Base-by-base conservation (phyloP, 2,113 vertebrate genomes). In the Menidia beryllina region DNA sequence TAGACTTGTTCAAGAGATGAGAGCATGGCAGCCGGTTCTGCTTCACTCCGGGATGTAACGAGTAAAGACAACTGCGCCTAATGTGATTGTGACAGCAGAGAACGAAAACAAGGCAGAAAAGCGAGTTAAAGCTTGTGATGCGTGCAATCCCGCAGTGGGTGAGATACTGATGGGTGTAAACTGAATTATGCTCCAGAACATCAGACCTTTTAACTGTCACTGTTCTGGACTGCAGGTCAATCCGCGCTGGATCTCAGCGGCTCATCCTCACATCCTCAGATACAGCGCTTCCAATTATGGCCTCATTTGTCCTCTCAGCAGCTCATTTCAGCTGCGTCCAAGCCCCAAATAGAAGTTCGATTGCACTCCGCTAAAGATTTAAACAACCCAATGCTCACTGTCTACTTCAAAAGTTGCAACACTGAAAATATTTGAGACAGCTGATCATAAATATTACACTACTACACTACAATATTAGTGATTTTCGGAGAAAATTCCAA, bases 291-390 rank as follows among this genome's bases (percentile, higher is more conserved):
- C 30, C 30, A 34, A 14, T 48, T 43, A 17, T 4, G 5, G 15
- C 5, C 1, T 34, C 7, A 10, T 17, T 45, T 7, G 7, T 11
- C 41, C 17, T 15, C 5, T 3, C 9, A 14, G 17, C 19, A 45
- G 7, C 41, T 45, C 41, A 45, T 45, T 11, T 19, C 41, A 69
- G 55, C 20, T 55, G 25, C 27, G 41, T 57, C 68, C 61, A 48
- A 26, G 21, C 24, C 58, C n/a, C 38, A 47, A 57, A 19, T 39
- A 43, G 11, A 71, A 77, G 73, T 41, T 20, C 12, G 54, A 45
- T 58, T 47, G 39, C 50, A 27, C 34, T 17, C 21, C 63, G 7
- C 14, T 17, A 26, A 47, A 20, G 24, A 52, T 20, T 8, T 43
- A 0, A 70, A 64, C 48, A 39, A 6, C 30, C 30, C 48, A 54